Percentiles rank a stretch among this genome's conserved stretches.
phyloP scores from a whole-genome alignment of 2,797 vertebrate genomes.

The Artibeus lituratus region DNA sequence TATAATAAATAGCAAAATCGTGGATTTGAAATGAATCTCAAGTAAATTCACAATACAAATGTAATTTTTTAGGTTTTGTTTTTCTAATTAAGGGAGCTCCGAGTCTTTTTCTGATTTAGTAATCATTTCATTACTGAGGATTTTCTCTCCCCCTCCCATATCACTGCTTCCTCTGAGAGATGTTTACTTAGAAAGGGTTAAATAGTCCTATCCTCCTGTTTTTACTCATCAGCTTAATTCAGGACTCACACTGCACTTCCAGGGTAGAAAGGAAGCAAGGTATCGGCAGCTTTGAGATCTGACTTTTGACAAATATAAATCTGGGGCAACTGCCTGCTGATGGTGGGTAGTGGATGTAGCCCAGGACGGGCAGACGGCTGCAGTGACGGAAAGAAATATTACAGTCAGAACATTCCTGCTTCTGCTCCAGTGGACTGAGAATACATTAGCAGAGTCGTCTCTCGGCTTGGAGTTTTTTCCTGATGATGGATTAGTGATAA shows the following conservation, averaged over 20 bases:
- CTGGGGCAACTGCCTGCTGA: background rate
- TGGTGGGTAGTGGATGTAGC: slow-evolving; percentile 66
- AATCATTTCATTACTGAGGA: background rate
- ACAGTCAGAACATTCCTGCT: slow-evolving; percentile 36
- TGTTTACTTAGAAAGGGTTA: slow-evolving; percentile 9
- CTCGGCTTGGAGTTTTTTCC: slow-evolving; percentile 42
- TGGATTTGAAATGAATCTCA: slow-evolving; percentile 59
- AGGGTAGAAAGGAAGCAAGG: slow-evolving; percentile 38
- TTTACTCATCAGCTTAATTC: slow-evolving; percentile 50
- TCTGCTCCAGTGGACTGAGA: slow-evolving; percentile 72
- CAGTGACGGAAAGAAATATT: slow-evolving; percentile 68
- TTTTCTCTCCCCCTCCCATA: background rate
- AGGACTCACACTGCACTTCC: slow-evolving; percentile 27
- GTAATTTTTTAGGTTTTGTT: slow-evolving; percentile 47
- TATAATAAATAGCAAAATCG: slow-evolving; percentile 63
- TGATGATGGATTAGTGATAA: slow-evolving; percentile 76
- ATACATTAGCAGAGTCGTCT: slow-evolving; percentile 68
- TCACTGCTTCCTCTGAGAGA: slow-evolving; percentile 3
- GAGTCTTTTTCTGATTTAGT: background rate
- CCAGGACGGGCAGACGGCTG: slow-evolving; percentile 71
- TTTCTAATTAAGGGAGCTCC: slow-evolving; percentile 55
- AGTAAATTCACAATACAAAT: slow-evolving; percentile 49
- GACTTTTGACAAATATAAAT: slow-evolving; percentile 64
- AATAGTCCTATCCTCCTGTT: slow-evolving; percentile 13
- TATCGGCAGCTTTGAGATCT: slow-evolving; percentile 50